Percentiles rank a stretch among this genome's conserved stretches.
These are phyloP conservation scores for Habroteleia sp. DNA, from an alignment of 2,888 invertebrate genomes.

Conservation along the genomic window DNA sequence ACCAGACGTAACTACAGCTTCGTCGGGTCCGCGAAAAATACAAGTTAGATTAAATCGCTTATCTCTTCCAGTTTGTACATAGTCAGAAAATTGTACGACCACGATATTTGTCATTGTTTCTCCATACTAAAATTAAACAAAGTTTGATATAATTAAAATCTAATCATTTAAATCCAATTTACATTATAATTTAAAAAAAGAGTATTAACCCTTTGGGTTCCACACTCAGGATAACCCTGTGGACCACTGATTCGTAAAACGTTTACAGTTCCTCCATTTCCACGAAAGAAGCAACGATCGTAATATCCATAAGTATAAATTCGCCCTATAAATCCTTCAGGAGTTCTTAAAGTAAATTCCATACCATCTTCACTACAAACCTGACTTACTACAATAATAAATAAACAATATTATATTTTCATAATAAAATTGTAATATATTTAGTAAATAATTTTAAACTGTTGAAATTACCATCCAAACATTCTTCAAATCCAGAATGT, in stretches of 20 bases:
- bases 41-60: slow-evolving; percentile 96
- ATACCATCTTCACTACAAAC: slow-evolving; percentile 96
- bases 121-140: slow-evolving; percentile 85
- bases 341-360: slow-evolving; percentile 94
- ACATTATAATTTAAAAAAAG: slow-evolving; percentile 8
- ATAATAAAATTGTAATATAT: no score
- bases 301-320: slow-evolving; percentile 96
- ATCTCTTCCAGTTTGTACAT: slow-evolving; percentile 94
- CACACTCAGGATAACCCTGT: slow-evolving; percentile 96
- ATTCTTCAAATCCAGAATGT: slow-evolving; percentile 88
- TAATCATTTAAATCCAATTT: no score
- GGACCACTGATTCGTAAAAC: slow-evolving; percentile 92
- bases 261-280: slow-evolving; percentile 92
- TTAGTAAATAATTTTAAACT: neutral
- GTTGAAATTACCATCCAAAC: slow-evolving; percentile 90
- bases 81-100: slow-evolving; percentile 96
- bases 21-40: slow-evolving; percentile 94
- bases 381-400: slow-evolving; percentile 87
- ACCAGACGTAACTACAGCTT: slow-evolving; percentile 95
- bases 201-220: slow-evolving; percentile 87
- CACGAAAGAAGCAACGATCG: slow-evolving; percentile 94
- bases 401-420: no score
- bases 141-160: no score
- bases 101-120: slow-evolving; percentile 97
- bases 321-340: slow-evolving; percentile 93